Percentiles rank a stretch among this genome's conserved stretches.
phyloP scores from a whole-genome alignment of 1,140 invertebrate genomes.

The Drosophila quadrilineata region DNA sequence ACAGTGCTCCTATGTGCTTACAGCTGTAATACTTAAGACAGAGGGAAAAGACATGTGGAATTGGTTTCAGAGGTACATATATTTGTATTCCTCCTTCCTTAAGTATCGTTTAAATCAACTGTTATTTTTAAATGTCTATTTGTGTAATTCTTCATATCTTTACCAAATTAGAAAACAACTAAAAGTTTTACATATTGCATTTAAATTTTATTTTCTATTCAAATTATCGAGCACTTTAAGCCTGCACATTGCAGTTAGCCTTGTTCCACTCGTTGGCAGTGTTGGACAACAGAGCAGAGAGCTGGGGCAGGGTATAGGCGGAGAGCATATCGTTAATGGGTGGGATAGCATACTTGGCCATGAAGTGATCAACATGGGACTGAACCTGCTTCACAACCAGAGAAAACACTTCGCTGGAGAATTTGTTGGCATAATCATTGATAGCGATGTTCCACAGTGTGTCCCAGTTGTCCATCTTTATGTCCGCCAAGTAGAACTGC shows the following conservation, averaged over 20 bases:
- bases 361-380: constrained; percentile 14
- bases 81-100: no score
- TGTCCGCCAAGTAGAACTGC: constrained; percentile 44
- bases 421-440: constrained; percentile 49
- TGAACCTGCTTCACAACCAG: constrained; percentile 43
- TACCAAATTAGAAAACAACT: no score
- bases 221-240: not conserved
- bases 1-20: no score
- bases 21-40: no score
- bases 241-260: constrained; percentile 3
- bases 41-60: no score
- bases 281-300: constrained; percentile 24
- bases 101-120: no score
- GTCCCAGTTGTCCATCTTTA: constrained; percentile 53
- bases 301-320: constrained; percentile 31
- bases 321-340: constrained; percentile 34
- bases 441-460: constrained; percentile 43
- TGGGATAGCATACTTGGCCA: constrained; percentile 25
- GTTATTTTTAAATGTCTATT: no score
- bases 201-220: not conserved
- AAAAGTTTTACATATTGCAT: not conserved
- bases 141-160: no score
- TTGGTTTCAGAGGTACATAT: no score
- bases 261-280: constrained; percentile 11
- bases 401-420: not conserved